Conservation (phyloP, 1,140 invertebrate genomes). For the Lordiphosa mommai region DNA sequence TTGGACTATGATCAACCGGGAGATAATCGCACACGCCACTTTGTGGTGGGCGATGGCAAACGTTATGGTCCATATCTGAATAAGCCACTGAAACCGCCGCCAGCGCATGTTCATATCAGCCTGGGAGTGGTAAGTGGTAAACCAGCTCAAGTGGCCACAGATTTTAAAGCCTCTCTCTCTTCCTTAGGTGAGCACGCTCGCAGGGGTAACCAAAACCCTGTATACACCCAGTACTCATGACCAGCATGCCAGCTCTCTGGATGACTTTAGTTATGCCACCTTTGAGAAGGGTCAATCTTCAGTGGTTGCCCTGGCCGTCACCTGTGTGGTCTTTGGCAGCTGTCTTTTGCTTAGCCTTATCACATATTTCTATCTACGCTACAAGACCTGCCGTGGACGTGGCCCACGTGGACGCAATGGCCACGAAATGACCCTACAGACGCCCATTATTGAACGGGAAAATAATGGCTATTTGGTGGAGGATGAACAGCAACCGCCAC, state of each 20-base stretch:
- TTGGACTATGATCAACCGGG: constrained; percentile 80
- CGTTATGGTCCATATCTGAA: constrained; percentile 90
- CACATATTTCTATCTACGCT: constrained; percentile 83
- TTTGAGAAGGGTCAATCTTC: constrained; percentile 73
- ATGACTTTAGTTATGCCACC: constrained; percentile 68
- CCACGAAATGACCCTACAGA: constrained; percentile 85
- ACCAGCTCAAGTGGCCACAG: too few relatives aligned
- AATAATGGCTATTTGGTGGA: constrained; percentile 87
- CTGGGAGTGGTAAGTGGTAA: constrained; percentile 83
- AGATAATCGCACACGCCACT: constrained; percentile 81
- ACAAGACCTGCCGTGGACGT: constrained; percentile 80
- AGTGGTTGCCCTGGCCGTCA: constrained; percentile 81
- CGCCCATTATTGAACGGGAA: constrained; percentile 85
- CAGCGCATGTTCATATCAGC: constrained; percentile 85
- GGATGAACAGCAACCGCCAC: constrained; percentile 81
- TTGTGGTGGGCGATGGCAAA: constrained; percentile 88
- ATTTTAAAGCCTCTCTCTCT: not conserved
- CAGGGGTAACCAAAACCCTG: constrained; percentile 83
- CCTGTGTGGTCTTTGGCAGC: constrained; percentile 83
- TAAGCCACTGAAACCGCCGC: constrained; percentile 84
- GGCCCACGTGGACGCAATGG: constrained; percentile 81
- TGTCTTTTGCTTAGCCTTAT: constrained; percentile 83
- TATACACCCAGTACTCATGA: constrained; percentile 83
- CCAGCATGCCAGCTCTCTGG: constrained; percentile 54
- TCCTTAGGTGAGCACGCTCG: constrained; percentile 81